Percentiles rank a stretch among this genome's conserved stretches.
Conservation (phyloP, 2,888 invertebrate genomes). For the Pegoplata infirma region DNA sequence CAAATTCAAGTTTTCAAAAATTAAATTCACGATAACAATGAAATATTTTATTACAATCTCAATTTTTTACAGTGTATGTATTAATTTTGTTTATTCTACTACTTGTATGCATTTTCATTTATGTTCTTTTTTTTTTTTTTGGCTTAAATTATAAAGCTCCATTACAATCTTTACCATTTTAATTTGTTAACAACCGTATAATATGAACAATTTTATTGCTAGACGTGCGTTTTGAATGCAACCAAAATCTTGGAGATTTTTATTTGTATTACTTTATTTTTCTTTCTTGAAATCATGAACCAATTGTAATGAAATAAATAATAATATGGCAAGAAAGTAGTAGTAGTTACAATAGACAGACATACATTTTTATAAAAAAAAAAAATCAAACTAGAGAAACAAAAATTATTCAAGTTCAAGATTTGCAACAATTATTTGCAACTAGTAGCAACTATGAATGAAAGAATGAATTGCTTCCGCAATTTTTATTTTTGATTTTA, state of each 20-base stretch:
- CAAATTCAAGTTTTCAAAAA: not conserved
- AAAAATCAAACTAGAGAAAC: not conserved
- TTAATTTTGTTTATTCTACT: not conserved
- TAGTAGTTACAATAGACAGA: conserved; percentile 25
- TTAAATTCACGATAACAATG: not conserved
- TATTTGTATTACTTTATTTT: not conserved
- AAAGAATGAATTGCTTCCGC: conserved; percentile 64
- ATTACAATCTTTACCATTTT: conserved; percentile 46
- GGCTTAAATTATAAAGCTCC: conserved; percentile 31
- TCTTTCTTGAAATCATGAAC: conserved; percentile 31
- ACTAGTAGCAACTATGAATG: conserved; percentile 62
- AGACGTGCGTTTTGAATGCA: conserved; percentile 50
- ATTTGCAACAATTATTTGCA: conserved; percentile 63
- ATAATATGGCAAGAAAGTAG: conserved; percentile 25
- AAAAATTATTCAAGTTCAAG: conserved; percentile 38
- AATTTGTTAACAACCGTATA: conserved; percentile 62
- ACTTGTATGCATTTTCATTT: not conserved
- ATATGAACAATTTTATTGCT: conserved; percentile 44
- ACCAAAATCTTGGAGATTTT: conserved; percentile 33
- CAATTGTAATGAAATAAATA: conserved; percentile 31
- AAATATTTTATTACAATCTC: not conserved
- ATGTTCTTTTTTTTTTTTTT: not conserved
- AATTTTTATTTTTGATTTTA: conserved; percentile 43
- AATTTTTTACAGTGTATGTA: not conserved
- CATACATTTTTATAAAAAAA: not conserved